These are phyloP conservation scores for Drosophila truncata DNA, from an alignment of 1,140 invertebrate species.

Conservation along the genomic window DNA sequence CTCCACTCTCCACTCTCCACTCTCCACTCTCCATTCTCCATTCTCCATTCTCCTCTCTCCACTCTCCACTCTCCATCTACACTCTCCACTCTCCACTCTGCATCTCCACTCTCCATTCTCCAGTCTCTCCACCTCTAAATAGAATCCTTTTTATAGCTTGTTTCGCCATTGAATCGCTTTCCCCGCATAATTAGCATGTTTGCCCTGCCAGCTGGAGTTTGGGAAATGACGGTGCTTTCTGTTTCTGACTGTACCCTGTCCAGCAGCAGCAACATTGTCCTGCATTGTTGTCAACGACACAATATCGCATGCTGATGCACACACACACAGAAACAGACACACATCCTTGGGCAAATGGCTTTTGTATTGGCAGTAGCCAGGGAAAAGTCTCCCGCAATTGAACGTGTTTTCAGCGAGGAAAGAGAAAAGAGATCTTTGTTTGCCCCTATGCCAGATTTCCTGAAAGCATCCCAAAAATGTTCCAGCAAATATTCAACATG, in stretches of 20 bases:
- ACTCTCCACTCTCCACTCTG: background rate
- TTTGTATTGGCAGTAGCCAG: constrained; percentile 9
- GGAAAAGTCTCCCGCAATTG: constrained; percentile 9
- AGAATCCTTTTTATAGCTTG: background rate
- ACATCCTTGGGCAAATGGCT: constrained; percentile 26
- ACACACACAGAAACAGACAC: too few relatives aligned
- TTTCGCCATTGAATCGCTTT: constrained; percentile 38
- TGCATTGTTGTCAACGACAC: constrained; percentile 17
- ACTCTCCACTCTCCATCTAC: background rate
- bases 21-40: too few relatives aligned
- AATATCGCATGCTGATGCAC: constrained; percentile 11
- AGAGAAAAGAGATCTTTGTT: constrained; percentile 8
- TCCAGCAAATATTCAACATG: constrained; percentile 11
- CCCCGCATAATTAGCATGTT: constrained; percentile 61
- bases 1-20: too few relatives aligned
- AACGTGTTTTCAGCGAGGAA: constrained; percentile 9
- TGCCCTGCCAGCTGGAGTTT: constrained; percentile 24
- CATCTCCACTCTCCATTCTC: background rate
- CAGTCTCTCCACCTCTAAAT: background rate
- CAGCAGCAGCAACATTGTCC: constrained; percentile 1
- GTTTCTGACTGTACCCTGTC: background rate
- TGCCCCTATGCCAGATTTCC: constrained; percentile 6
- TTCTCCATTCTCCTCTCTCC: background rate
- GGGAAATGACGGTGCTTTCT: background rate
- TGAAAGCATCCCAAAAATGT: background rate